Evolutionary conservation across 2,888 invertebrate species (phyloP).

Genomic region (Strigamia transsilvanica): DNA sequence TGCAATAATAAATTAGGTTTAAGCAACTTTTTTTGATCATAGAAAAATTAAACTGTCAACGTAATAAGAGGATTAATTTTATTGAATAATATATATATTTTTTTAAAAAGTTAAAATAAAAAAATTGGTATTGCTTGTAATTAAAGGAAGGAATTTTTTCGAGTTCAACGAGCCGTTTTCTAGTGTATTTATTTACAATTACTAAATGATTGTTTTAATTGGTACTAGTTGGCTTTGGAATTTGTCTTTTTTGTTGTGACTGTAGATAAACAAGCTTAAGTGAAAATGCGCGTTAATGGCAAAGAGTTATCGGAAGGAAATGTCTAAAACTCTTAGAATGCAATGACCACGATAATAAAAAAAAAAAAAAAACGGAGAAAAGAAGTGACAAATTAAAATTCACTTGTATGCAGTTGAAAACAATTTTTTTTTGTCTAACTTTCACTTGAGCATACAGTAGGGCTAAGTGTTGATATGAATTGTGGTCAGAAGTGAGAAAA

Average conservation of each 20-base stretch:
- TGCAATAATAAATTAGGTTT: no score
- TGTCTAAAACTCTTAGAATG: constrained; percentile 3
- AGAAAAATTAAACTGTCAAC: no score
- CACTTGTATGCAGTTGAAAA: background rate
- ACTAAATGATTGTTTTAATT: constrained; percentile 36
- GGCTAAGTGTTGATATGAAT: constrained; percentile 29
- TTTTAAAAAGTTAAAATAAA: background rate
- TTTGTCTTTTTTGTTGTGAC: background rate
- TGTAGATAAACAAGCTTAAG: constrained; percentile 37
- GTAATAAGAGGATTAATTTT: constrained; percentile 9
- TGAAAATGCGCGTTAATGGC: constrained; percentile 38
- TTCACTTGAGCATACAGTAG: background rate
- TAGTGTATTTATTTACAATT: background rate
- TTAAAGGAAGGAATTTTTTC: background rate
- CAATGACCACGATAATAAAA: background rate
- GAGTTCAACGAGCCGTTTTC: constrained; percentile 40
- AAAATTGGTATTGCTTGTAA: background rate
- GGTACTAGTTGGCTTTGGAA: constrained; percentile 13
- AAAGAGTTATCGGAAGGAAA: constrained; percentile 43
- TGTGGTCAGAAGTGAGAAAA: constrained; percentile 1
- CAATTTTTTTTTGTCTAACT: background rate
- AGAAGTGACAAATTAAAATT: background rate
- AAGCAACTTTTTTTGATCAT: no score
- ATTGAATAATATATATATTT: background rate
- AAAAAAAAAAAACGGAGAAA: background rate